Evolutionary conservation across 2,888 invertebrate genomes (phyloP), one percentile per base, ranked within the genome.

Genomic region (Nomada fabriciana): DNA sequence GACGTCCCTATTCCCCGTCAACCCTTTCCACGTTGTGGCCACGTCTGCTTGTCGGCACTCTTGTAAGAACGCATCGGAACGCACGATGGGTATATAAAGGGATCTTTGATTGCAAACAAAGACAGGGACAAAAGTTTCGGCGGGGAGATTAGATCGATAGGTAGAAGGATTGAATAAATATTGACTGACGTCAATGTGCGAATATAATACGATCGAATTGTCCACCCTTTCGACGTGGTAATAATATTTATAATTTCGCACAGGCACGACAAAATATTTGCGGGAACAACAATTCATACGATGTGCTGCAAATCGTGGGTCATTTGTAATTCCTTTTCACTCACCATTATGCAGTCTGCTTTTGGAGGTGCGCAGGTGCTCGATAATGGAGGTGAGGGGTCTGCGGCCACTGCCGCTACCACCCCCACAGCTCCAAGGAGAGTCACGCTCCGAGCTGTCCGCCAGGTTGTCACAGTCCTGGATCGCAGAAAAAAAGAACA

Each of bases 381-480:
- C 93, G 90, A 93, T 93, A 87, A 93, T 93, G 88, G 93, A 92
- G 86, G 90, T 91, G 80, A 93, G 92, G 78, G 91, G 92, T 89
- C 90, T 91, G 73, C 93, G 93, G 88, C 92, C 91, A 79, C 84
- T 87, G 86, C 90, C 89, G 90, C 90, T 89, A 83, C 91, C 90
- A 89, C 92, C 91, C 90, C 92, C 91, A 86, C 90, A 91, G 87
- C 92, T 91, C 91, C 92, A 90, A 90, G 91, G 90, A 90, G 91
- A 89, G 86, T 92, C 91, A 77, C 90, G 91, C 83, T 93, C 91
- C 87, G 90, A 91, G 88, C 91, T 86, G 91, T 93, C 90, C 93
- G 93, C 93, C 93, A 93, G 93, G 91, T 91, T 93, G 93, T 91
- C 90, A 89, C 90, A 85, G 85, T 91, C 90, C 93, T 92, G 83